Base-by-base conservation (phyloP, 2,797 vertebrate genomes). In the Chromis chromis region DNA sequence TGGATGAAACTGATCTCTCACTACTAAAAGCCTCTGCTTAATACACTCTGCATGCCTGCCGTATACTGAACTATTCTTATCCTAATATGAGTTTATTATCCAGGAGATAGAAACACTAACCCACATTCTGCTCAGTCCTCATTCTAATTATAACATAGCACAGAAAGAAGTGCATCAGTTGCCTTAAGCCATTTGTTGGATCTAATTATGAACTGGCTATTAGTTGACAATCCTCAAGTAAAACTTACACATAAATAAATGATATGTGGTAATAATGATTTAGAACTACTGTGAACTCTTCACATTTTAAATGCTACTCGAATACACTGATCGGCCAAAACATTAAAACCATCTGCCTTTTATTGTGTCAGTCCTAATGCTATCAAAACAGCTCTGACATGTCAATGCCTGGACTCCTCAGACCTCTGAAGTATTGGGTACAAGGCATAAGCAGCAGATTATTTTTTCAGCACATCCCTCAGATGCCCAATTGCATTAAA, bases 1-100 rank as follows among this genome's bases (percentile, higher is more conserved):
- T 56, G 71, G 68, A 88, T 88, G 72, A 82, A 79, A 85, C 63
- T 40, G 65, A 79, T 83, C 76, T 59, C 60, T 76, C 74, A 48
- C 44, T 19, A 4, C 42, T 40, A 6, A 71, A 74, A 62, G 22
- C 24, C 12, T 42, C 53, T 48, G 42, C 54, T 46, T 39, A 49
- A 57, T 27, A 16, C 46, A 36, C 65, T 28, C 44, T 70, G 44
- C 10, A 4, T 73, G 70, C 54, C 27, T 25, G 44, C 64, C 33
- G n/a, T 31, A 31, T 33, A 57, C 76, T 28, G 44, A 65, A 7
- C 21, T 31, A 2, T 48, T 24, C 12, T 58, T 40, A 50, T 53
- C 27, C 68, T 65, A 70, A 83, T 74, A 50, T 56, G 46, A 77
- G 62, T 63, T 71, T 73, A 67, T 61, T 53, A 73, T 56, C 66